These are phyloP conservation scores for Malurus melanocephalus DNA, from an alignment of 2,113 vertebrate species.

Conservation along the genomic window DNA sequence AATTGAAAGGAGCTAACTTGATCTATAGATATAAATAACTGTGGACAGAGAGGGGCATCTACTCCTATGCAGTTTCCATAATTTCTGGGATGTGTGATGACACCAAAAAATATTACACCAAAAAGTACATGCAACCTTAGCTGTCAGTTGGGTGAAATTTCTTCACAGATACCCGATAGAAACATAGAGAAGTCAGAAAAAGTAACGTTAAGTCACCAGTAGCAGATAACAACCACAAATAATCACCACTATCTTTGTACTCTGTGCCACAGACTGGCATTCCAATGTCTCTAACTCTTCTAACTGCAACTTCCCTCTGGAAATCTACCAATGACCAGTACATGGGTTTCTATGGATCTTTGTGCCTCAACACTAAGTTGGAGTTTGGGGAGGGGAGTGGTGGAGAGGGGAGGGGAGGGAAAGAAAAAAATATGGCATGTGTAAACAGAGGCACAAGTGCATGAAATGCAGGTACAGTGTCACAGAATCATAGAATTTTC, in stretches of 20 bases:
- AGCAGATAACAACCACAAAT: not conserved
- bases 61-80: not conserved
- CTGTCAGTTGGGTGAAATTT: not conserved
- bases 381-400: fast-evolving
- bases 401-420: fast-evolving
- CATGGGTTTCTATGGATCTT: not conserved
- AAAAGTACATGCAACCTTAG: not conserved
- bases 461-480: not conserved
- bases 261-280: not conserved
- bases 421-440: not conserved
- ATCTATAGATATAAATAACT: not conserved
- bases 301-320: not conserved
- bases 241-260: not conserved
- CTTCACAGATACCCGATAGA: not conserved
- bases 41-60: not conserved
- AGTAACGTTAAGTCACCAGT: not conserved
- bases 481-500: not conserved
- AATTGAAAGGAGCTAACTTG: not conserved
- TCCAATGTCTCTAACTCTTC: not conserved
- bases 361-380: not conserved
- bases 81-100: not conserved
- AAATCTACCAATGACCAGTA: not conserved
- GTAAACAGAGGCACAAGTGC: not conserved
- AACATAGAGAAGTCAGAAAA: not conserved
- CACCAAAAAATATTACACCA: not conserved